These are phyloP conservation scores for Zeugodacus cucurbitae DNA, from an alignment of 1,140 invertebrate genomes.

Conservation along the genomic window DNA sequence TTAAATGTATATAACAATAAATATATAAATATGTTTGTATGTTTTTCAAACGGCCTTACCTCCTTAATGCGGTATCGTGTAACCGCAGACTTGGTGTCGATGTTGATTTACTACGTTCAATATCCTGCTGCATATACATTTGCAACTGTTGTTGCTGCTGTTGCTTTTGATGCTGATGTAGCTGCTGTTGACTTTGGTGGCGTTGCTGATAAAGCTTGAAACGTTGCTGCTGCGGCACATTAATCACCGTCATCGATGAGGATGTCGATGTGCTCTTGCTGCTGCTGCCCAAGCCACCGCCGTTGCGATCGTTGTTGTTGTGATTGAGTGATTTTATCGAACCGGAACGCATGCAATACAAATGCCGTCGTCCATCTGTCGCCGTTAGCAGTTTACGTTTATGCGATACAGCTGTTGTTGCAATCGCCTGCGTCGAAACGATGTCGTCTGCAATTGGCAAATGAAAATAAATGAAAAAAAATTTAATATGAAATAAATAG, in stretches of 20 bases:
- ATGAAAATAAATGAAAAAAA: neutral
- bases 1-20: no score
- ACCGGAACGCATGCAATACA: constrained; percentile 58
- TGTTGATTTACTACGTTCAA: constrained; percentile 53
- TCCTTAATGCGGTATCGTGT: constrained; percentile 54
- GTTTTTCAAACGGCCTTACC: constrained; percentile 47
- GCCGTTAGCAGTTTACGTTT: constrained; percentile 46
- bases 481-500: neutral
- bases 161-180: constrained; percentile 42
- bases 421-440: neutral
- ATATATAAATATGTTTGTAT: no score
- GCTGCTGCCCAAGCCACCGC: constrained; percentile 4
- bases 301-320: constrained; percentile 37
- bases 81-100: constrained; percentile 59
- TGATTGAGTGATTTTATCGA: constrained; percentile 45
- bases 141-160: constrained; percentile 34
- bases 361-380: constrained; percentile 55
- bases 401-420: constrained; percentile 29
- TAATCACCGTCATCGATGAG: constrained; percentile 41
- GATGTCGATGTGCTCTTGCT: constrained; percentile 46
- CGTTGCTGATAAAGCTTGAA: constrained; percentile 53
- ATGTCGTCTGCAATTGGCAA: neutral
- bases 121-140: constrained; percentile 38
- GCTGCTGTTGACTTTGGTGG: constrained; percentile 45
- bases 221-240: constrained; percentile 47